A percentile compares a stretch with the other conserved stretches of the same genome.
Evolutionary conservation across 1,140 invertebrate genomes (phyloP).

Genomic region (Hyles vespertilio): DNA sequence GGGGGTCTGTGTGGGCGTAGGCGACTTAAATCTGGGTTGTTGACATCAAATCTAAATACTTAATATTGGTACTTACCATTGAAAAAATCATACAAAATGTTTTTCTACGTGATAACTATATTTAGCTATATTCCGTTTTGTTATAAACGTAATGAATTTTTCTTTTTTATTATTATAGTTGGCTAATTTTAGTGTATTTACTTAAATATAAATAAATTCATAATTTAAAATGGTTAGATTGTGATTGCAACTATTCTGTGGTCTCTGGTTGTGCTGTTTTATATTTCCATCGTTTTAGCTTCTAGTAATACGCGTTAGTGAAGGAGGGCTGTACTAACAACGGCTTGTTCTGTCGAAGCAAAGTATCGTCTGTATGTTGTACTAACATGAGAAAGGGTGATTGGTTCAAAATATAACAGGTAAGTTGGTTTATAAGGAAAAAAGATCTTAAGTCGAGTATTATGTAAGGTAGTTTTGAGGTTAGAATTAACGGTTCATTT

Average conservation of each 20-base stretch:
- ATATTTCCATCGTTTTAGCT: background rate
- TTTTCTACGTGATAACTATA: too few relatives aligned
- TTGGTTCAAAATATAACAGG: constrained; percentile 14
- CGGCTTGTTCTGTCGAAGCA: background rate
- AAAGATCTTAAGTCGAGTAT: too few relatives aligned
- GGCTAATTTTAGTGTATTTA: constrained; percentile 63
- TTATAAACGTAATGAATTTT: constrained; percentile 28
- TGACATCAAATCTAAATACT: too few relatives aligned
- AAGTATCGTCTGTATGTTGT: constrained; percentile 32
- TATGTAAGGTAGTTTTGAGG: too few relatives aligned
- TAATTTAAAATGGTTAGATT: constrained; percentile 57
- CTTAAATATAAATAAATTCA: constrained; percentile 61
- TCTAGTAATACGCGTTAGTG: constrained; percentile 33
- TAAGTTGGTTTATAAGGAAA: constrained; percentile 6
- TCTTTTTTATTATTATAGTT: constrained; percentile 53
- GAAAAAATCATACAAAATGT: too few relatives aligned
- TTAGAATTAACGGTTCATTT: too few relatives aligned
- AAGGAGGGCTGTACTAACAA: constrained; percentile 53
- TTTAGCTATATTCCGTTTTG: background rate
- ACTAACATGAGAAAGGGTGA: constrained; percentile 26
- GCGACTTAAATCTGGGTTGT: too few relatives aligned
- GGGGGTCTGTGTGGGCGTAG: constrained; percentile 48
- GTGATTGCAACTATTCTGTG: constrained; percentile 61
- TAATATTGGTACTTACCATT: too few relatives aligned
- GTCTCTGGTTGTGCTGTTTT: constrained; percentile 61